Base-by-base conservation (phyloP, 2,113 vertebrate species). In the Caretta caretta region DNA sequence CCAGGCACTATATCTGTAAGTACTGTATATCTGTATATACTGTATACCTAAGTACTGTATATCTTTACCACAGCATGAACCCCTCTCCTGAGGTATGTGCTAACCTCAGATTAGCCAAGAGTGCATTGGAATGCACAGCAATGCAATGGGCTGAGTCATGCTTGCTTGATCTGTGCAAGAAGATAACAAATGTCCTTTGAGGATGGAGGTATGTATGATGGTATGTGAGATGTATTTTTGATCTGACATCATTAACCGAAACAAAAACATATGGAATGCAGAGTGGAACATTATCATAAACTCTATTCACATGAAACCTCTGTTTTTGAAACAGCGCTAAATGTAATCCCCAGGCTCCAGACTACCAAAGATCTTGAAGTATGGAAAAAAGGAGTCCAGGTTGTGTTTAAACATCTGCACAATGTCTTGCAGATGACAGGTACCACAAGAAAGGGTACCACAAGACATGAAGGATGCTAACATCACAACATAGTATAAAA, bases 1-100 rank as follows among this genome's bases (percentile, higher is more conserved):
- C 20, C 83, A 49, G 0, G 0, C 11, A 24, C 1, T 29, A 10
- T 82, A 83, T 22, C 56, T 88, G 0, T 3, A 31, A 65, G 16
- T 54, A 54, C 53, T 22, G 53, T 65, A 72, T 38, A 72, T 38
- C 35, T 38, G 42, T 42, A 42, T 42, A 42, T 42, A 42, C 42
- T 42, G 42, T 42, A 42, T 42, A 42, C 5, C 42, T 42, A 42
- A 65, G 16, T 54, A 54, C 53, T 22, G 53, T 65, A 72, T 38
- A 72, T 38, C 35, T 38, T 72, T 38, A 38, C 19, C n/a, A 72
- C n/a, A 72, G 10, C n/a, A 72, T 20, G 8, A 69, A 22, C 65
- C n/a, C 9, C 35, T n/a, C 35, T 20, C 65, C n/a, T 38, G 65
- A 72, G n/a, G 10, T 72, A 38, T 72, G n/a, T 72, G n/a, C 19